Percentiles rank a stretch among this genome's conserved stretches.
phyloP scores from a whole-genome alignment of 2,797 vertebrate species.

The Enteromius paludinosus region DNA sequence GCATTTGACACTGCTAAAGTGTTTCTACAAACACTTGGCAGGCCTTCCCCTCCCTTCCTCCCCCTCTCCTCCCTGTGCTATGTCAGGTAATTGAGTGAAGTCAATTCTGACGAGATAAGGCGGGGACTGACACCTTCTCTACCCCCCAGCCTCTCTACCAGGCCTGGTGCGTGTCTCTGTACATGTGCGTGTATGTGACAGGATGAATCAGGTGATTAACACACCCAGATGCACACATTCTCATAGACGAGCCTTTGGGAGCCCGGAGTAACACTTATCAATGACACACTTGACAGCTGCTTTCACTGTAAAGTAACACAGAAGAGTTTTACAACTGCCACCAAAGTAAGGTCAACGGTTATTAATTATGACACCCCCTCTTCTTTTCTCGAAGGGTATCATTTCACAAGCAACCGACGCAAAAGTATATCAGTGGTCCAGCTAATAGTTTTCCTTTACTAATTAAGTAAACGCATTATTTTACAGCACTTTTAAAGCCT shows the following conservation, averaged over 20 bases:
- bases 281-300: conserved; percentile 51
- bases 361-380: conserved; percentile 57
- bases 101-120: conserved; percentile 44
- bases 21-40: conserved; percentile 67
- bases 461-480: background rate
- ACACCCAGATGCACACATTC: conserved; percentile 53
- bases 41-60: conserved; percentile 51
- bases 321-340: conserved; percentile 39
- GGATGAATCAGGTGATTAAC: conserved; percentile 53
- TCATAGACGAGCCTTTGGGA: conserved; percentile 49
- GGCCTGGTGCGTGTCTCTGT: conserved; percentile 31
- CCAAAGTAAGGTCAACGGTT: conserved; percentile 53
- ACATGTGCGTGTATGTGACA: conserved; percentile 37
- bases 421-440: conserved; percentile 22
- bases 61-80: conserved; percentile 45
- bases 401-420: conserved; percentile 17
- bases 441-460: background rate
- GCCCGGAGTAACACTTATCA: conserved; percentile 55
- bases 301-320: conserved; percentile 54
- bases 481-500: background rate
- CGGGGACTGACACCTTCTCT: conserved; percentile 51
- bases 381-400: conserved; percentile 27
- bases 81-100: conserved; percentile 63
- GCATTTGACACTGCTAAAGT: conserved; percentile 66
- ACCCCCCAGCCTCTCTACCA: conserved; percentile 23